Conservation (phyloP, 1,140 invertebrate species). For the Drosophila burlai region DNA sequence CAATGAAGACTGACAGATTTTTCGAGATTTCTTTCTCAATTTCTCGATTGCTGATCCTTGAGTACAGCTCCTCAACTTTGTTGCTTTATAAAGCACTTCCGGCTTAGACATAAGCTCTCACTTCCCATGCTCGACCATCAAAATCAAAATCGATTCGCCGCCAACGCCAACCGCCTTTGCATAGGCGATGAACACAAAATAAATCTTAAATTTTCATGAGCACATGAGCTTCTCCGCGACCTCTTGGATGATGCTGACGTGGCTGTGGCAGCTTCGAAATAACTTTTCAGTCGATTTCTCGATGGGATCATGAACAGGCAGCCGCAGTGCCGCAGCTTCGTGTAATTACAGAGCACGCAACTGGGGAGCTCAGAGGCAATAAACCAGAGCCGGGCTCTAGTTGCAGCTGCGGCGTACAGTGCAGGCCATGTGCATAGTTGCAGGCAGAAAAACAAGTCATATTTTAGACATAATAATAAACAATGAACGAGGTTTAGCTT, state of each 20-base stretch:
- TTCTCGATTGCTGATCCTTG: not conserved
- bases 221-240: no score
- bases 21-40: not conserved
- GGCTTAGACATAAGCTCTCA: slow-evolving; percentile 11
- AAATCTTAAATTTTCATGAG: slow-evolving; percentile 52
- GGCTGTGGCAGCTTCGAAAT: slow-evolving; percentile 44
- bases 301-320: slow-evolving; percentile 51
- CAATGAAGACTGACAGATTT: not conserved
- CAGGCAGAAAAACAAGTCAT: slow-evolving; percentile 5
- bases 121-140: not conserved
- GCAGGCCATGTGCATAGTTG: slow-evolving; percentile 14
- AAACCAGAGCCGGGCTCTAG: slow-evolving; percentile 56
- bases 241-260: slow-evolving; percentile 9
- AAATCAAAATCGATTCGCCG: slow-evolving; percentile 56
- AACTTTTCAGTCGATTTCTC: slow-evolving; percentile 73
- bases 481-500: not conserved
- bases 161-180: slow-evolving; percentile 35
- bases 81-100: slow-evolving; percentile 7
- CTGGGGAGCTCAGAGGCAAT: slow-evolving; percentile 69
- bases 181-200: slow-evolving; percentile 41
- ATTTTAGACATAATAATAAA: fast-evolving
- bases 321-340: slow-evolving; percentile 29
- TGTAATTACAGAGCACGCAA: slow-evolving; percentile 69
- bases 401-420: slow-evolving; percentile 26
- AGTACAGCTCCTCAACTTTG: not conserved